Base-by-base conservation (phyloP, 1,140 invertebrate genomes). In the Conus betulinus region DNA sequence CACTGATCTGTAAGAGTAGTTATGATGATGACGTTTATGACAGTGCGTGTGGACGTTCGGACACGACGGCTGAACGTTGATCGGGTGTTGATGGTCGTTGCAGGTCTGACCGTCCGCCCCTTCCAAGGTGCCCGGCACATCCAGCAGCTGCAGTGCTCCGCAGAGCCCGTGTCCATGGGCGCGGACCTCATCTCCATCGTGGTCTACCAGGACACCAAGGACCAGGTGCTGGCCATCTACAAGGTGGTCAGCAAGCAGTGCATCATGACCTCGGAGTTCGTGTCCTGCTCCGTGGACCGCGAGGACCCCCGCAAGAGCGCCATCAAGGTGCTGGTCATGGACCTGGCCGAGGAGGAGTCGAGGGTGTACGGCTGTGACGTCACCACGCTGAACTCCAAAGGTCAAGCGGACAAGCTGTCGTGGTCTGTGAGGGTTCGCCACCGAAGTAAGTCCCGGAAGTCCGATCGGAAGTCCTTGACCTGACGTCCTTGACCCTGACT, bases 321-420 rank as follows among this genome's bases (percentile, higher is more conserved):
- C 8, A 20, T 87, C 10, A 87, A 27, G 52, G 74, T 71, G 71
- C 71, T 87, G 20, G 67, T 87, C 11, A 13, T 27, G 23, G 85
- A 79, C 57, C 27, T 87, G 71, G 6, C 15, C 17, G 71, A 78
- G 71, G 71, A 60, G 5, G 71, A 87, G 85, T 51, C 85, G 23
- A 52, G 85, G 71, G 53, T 55, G 51, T 87, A 55, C 74, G 85
- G 67, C n/a, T 87, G 85, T 57, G 74, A 87, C 23, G 85, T 78
- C 20, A 71, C 71, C 20, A 57, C 20, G 23, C 8, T 87, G 8
- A n/a, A 25, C 17, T 55, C 74, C 20, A 74, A 23, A 7, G 85
- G 85, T 78, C 71, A 74, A 17, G 13, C 74, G 7, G 53, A 79
- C 20, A 25, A 23, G 5, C 63, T 78, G 51, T 53, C 85, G 27